Base-by-base conservation (phyloP, 2,113 vertebrate genomes). In the Herpetotheres cachinnans region DNA sequence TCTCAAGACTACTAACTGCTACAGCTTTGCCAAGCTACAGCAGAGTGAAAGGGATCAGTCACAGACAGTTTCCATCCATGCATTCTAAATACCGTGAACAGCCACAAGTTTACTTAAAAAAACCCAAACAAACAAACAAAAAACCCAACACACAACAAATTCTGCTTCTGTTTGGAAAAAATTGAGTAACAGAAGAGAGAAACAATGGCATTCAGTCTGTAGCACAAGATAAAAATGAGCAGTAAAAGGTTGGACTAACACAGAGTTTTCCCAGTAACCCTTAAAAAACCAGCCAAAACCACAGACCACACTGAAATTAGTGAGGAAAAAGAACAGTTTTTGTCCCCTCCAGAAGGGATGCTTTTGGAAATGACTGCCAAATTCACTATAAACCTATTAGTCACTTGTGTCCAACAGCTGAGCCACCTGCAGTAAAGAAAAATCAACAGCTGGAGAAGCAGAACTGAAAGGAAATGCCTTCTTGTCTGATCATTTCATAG, bases 401-500 rank as follows among this genome's bases (percentile, higher is more conserved):
- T 50, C 44, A 74, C 44, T 80, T 83, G 26, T 8, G 38, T 76
- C 56, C 52, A 89, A 74, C 13, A 67, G 61, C 65, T 79, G 27
- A 95, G 29, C 44, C 61, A 82, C 65, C 44, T 66, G 54, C 46
- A 42, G 47, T 32, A n/a, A 89, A 83, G 34, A 90, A 95, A 77
- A 91, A 77, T 25, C 42, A 94, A 58, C 83, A 92, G 80, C 0
- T 82, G 72, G 34, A 84, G 20, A 82, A 15, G 36, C 61, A 82
- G 72, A 91, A 87, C 69, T 67, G 56, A 71, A 71, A 94, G 87
- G 93, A 94, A 96, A 95, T 86, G 58, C 87, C 30, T 91, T 87
- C 56, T 22, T 59, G 14, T 44, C 80, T 54, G 63, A 87, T 49
- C 67, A 73, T 58, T 79, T 82, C 82, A 77, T 22, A 85, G 42